Base-by-base conservation (phyloP, 2,113 vertebrate species). In the Festucalex cinctus region DNA sequence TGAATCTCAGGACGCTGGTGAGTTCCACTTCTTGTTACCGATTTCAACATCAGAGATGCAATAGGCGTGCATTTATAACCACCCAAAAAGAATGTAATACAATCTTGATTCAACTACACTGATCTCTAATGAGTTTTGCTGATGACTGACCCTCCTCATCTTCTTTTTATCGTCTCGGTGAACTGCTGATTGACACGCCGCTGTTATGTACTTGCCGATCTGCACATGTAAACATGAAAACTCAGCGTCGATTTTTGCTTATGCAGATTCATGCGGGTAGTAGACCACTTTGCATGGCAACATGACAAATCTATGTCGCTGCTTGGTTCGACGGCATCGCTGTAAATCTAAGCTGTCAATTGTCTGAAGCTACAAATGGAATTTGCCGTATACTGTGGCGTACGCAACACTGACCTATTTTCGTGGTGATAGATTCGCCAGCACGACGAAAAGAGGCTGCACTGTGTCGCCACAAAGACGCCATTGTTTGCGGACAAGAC, bases 121-220 rank as follows among this genome's bases (percentile, higher is more conserved):
- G 64, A 62, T 48, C 70, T 79, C 78, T 83, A 85, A 86, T 82
- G 80, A 80, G 81, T 83, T 83, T 85, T 67, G 66, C 71, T 68
- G 78, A 73, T 69, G 64, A 70, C 46, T 63, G 73, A 60, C 73
- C 75, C 63, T 77, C 28, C n/a, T n/a, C 35, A 69, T 78, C 59
- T 39, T 70, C 64, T 73, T 76, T 73, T 78, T 71, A 82, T 73
- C 74, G 65, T 69, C 37, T 64, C 66, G 63, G 66, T 36, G 54
- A 78, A 74, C 58, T 19, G 1, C 69, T 9, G 48, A 66, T 65
- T 72, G 63, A 78, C 63, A 48, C 19, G 10, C 44, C 14, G 14
- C 56, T 49, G 58, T 51, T 49, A 22, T 75, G 60, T 71, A 36
- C 16, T 57, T 19, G 28, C 28, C 17, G 56, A 7, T 51, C 13